These are phyloP conservation scores for Anabacerthia variegaticeps DNA, from an alignment of 2,797 vertebrate genomes.

Conservation along the genomic window DNA sequence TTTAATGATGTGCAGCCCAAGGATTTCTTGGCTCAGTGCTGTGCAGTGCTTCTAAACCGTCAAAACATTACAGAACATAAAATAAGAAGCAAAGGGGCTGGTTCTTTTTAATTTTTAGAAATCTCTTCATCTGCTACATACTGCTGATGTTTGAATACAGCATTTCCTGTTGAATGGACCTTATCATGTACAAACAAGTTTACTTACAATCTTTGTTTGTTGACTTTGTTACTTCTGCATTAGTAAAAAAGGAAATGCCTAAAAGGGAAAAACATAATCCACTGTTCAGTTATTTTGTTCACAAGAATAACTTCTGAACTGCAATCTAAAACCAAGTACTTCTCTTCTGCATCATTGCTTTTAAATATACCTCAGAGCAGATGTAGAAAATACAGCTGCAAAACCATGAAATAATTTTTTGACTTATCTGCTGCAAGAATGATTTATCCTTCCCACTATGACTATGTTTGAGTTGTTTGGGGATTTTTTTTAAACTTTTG, in stretches of 20 bases:
- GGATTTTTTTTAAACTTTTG: background rate
- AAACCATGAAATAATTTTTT: background rate
- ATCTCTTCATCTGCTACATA: background rate
- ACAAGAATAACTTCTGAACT: background rate
- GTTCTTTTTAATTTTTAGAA: background rate
- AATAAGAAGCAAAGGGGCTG: background rate
- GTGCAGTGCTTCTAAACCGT: background rate
- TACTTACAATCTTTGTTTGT: conserved; percentile 66
- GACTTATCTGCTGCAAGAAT: background rate
- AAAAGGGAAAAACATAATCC: background rate
- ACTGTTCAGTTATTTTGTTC: background rate
- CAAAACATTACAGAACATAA: background rate
- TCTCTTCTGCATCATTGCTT: background rate
- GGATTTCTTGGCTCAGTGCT: background rate
- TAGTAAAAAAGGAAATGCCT: conserved; percentile 68
- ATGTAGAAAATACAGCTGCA: background rate
- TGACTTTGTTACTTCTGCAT: conserved; percentile 56
- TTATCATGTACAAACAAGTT: background rate
- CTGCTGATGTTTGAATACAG: background rate
- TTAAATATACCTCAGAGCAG: background rate
- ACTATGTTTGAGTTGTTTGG: background rate
- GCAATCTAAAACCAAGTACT: background rate
- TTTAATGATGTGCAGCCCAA: background rate
- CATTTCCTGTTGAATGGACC: background rate
- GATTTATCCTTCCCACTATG: background rate